Percentiles rank a stretch among this genome's conserved stretches.
phyloP scores from a whole-genome alignment of 2,113 vertebrate species.

The Procavia capensis region DNA sequence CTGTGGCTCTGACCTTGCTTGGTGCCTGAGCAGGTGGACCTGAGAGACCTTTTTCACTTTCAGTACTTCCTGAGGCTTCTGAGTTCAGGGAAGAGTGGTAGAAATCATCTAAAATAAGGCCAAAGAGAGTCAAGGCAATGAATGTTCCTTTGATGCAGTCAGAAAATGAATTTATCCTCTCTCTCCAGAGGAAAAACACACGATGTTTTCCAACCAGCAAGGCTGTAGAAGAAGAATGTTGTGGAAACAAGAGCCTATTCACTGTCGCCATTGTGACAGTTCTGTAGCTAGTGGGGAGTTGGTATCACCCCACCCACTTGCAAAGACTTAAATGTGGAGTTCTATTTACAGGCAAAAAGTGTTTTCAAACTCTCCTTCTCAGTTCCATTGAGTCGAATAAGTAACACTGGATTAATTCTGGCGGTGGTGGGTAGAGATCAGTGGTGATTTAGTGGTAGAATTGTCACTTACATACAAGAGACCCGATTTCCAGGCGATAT shows the following conservation, averaged over 20 bases:
- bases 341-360: slow-evolving; percentile 60
- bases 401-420: slow-evolving; percentile 11
- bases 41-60: not conserved
- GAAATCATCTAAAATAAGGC: slow-evolving; percentile 38
- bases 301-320: slow-evolving; percentile 69
- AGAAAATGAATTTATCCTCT: slow-evolving; percentile 75
- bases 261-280: slow-evolving; percentile 54
- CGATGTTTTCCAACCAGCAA: slow-evolving; percentile 78
- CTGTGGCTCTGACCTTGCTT: not conserved
- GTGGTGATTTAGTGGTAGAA: not conserved
- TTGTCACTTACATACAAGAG: not conserved
- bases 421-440: no score
- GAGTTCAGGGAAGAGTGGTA: slow-evolving; percentile 36
- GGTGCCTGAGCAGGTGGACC: not conserved
- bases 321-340: slow-evolving; percentile 43
- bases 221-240: slow-evolving; percentile 74
- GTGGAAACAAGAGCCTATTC: slow-evolving; percentile 78
- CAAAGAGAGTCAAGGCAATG: slow-evolving; percentile 55
- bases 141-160: slow-evolving; percentile 72
- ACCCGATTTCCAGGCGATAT: not conserved
- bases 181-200: slow-evolving; percentile 77
- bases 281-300: slow-evolving; percentile 46
- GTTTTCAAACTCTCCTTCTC: slow-evolving; percentile 52
- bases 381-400: not conserved
- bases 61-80: not conserved